These are phyloP conservation scores for Hoplias malabaricus DNA, from an alignment of 2,113 vertebrate genomes.

Conservation along the genomic window DNA sequence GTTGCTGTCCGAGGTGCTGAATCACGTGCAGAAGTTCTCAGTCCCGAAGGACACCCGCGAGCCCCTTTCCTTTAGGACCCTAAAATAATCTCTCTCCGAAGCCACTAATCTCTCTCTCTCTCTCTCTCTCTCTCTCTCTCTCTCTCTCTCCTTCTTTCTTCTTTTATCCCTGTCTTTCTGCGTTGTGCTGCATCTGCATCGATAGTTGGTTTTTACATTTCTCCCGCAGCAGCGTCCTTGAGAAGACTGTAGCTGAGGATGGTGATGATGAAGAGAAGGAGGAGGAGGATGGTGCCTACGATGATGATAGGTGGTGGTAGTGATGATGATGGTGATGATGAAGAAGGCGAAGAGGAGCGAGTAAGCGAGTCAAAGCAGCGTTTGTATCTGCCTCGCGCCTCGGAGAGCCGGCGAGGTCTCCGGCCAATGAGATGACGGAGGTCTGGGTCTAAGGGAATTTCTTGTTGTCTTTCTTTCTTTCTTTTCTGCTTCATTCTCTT, in stretches of 20 bases:
- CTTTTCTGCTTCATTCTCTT: background rate
- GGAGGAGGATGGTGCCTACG: no score
- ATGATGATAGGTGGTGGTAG: no score
- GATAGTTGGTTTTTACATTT: constrained; percentile 27
- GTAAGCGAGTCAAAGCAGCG: constrained; percentile 17
- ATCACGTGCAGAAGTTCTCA: constrained; percentile 40
- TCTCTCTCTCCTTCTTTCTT: background rate
- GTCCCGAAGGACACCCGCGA: constrained; percentile 41
- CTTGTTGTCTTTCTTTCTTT: background rate
- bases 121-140: background rate
- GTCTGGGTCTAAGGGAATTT: constrained; percentile 24
- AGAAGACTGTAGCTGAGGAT: no score
- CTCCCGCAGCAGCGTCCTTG: constrained; percentile 47
- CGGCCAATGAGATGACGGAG: constrained; percentile 60
- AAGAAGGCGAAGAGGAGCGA: constrained; percentile 3
- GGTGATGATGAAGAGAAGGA: background rate
- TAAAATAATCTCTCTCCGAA: constrained; percentile 34
- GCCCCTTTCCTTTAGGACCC: constrained; percentile 53
- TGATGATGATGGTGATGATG: background rate
- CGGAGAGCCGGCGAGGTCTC: constrained; percentile 66
- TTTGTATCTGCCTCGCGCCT: constrained; percentile 53
- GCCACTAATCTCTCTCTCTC: background rate
- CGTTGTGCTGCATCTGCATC: constrained; percentile 35
- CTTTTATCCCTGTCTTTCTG: background rate
- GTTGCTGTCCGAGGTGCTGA: constrained; percentile 68